phyloP scores from a whole-genome alignment of 2,888 invertebrate genomes.

The Eristalis pertinax region DNA sequence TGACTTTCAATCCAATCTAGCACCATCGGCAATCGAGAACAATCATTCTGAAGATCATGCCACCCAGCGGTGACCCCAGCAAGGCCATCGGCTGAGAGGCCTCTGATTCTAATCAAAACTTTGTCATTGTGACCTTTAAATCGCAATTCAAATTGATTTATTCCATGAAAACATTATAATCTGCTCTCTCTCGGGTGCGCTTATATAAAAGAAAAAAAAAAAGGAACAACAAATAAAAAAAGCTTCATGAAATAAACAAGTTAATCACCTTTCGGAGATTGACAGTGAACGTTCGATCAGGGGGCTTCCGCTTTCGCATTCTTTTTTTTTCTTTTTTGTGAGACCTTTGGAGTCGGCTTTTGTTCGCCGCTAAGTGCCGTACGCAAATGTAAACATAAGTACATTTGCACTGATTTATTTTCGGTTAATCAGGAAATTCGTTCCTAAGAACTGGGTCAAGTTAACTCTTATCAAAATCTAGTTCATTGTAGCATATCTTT shows the following conservation, averaged over 20 bases:
- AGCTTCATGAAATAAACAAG: conserved; percentile 55
- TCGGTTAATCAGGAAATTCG: not conserved
- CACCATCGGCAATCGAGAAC: not conserved
- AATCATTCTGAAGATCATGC: not conserved
- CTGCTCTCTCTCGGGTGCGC: conserved; percentile 1
- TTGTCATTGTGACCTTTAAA: conserved; percentile 50
- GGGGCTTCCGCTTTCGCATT: conserved; percentile 47
- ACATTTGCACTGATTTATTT: not conserved
- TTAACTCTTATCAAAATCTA: not conserved
- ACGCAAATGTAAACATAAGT: no score
- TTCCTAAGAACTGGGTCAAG: not conserved
- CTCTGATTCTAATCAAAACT: conserved; percentile 30
- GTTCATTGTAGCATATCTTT: not conserved
- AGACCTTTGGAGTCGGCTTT: conserved; percentile 19
- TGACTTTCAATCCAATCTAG: not conserved
- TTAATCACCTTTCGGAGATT: conserved; percentile 66
- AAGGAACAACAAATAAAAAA: conserved; percentile 1
- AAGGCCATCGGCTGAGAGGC: not conserved
- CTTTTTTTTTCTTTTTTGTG: conserved; percentile 1
- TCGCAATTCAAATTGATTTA: conserved; percentile 19
- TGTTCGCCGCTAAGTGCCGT: not conserved
- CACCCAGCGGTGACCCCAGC: not conserved
- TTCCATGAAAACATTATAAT: conserved; percentile 22
- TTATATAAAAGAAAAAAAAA: conserved; percentile 19
- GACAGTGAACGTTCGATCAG: conserved; percentile 39